Base-by-base conservation (phyloP, 2,888 invertebrate species). In the Eudasyphora cyanicolor region DNA sequence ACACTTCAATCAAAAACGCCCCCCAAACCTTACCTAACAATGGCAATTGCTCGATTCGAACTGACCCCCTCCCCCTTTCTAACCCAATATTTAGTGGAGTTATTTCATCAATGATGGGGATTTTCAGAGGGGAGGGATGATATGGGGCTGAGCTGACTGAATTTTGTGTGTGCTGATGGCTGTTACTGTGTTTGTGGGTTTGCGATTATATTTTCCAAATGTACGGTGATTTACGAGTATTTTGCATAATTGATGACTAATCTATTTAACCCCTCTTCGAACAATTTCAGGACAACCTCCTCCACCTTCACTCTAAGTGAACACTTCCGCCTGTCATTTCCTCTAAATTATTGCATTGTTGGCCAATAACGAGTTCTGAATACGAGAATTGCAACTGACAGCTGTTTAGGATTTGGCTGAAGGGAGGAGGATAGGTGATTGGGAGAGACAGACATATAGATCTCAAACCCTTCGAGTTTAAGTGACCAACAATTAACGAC, bases 181-280 rank as follows among this genome's bases (percentile, higher is more conserved):
- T 19, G 32, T 35, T 60, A 21, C 21, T 1, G 2, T 10, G 64
- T 38, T 2, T 4, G 64, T 29, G 17, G 2, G 38, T 29, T 19
- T 35, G 17, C 32, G 21, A 14, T 24, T 38, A 8, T n/a, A 14
- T 8, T 42, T 2, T 24, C 14, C 67, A 42, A 42, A 67, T 67
- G 21, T 42, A 81, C 84, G 84, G 78, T 84, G 84, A 84, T 81
- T 84, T 84, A 84, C 81, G 84, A 84, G 85, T 84, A 90, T 88
- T 91, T 91, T 91, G 91, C 91, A 91, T 91, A 91, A 91, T 91
- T 91, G 91, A 91, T 91, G 91, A 90, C 91, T 91, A 91, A 91
- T 91, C 84, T 84, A 84, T 84, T 84, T 84, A 84, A 76, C 84
- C 79, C 84, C 75, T 84, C 78, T 12, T 45, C n/a, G n/a, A n/a